Base-by-base conservation (phyloP, 2,113 vertebrate species). In the Poecilia latipinna region DNA sequence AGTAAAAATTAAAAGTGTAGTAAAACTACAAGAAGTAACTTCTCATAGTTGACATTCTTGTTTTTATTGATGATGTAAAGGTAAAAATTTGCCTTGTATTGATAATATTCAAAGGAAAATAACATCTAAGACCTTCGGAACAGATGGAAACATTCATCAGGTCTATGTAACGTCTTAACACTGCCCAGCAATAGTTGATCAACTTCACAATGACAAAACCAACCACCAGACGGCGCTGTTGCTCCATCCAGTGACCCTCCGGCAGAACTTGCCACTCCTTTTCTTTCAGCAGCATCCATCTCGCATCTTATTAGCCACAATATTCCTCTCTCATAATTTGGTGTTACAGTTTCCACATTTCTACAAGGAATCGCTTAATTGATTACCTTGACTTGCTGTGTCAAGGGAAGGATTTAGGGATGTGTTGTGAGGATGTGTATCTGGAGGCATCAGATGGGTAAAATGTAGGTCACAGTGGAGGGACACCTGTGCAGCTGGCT, bases 231-330 rank as follows among this genome's bases (percentile, higher is more conserved):
- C 57, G 90, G 80, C 24, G 44, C 64, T 90, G 76, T 82, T 65
- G 86, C 69, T 75, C 81, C 65, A 86, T 15, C 32, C 28, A 4
- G 22, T 11, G 54, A 1, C 8, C 8, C 19, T 7, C 1, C 8
- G 19, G 48, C 57, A 2, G 10, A 65, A 48, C 17, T 69, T 78
- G 88, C 89, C 91, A 89, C 88, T 90, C 86, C 88, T 92, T 88
- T 86, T 76, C 78, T 82, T 62, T 78, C 76, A 65, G 76, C 69
- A 89, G 89, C 82, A 83, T 88, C 89, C 82, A 74, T 89, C 69
- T 82, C 84, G 31, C 57, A 72, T 15, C 28, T 66, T 51, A 73
- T 60, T 37, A 70, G 72, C 85, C 78, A 67, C 86, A 70, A n/a
- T 85, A 72, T 79, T 51, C 69, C 11, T 32, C 42, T 57, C 64